Conservation (phyloP, 2,888 invertebrate genomes). For the Netelia inedita region DNA sequence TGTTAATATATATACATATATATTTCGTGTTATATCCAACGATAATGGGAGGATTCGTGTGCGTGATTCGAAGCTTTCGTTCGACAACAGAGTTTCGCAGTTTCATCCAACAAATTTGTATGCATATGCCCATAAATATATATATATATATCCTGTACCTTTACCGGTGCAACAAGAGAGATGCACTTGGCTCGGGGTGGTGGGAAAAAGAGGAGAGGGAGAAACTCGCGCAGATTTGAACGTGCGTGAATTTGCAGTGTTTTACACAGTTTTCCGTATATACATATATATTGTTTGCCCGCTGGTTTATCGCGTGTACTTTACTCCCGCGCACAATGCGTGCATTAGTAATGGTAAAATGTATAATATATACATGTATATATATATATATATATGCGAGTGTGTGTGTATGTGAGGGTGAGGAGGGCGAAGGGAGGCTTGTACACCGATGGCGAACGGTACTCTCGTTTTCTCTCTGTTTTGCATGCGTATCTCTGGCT, state of each 20-base stretch:
- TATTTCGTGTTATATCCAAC: slow-evolving; percentile 7
- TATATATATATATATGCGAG: slow-evolving; percentile 10
- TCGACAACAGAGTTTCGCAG: slow-evolving; percentile 21
- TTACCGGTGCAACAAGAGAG: slow-evolving; percentile 28
- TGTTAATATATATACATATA: neutral
- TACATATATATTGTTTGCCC: slow-evolving; percentile 16
- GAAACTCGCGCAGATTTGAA: slow-evolving; percentile 18
- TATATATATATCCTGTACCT: neutral
- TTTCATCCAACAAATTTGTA: slow-evolving; percentile 11
- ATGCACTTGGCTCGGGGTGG: slow-evolving; percentile 16
- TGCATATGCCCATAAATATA: neutral
- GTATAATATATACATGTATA: slow-evolving; percentile 14
- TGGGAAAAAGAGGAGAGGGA: neutral
- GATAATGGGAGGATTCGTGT: slow-evolving; percentile 43
- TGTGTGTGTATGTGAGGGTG: slow-evolving; percentile 23
- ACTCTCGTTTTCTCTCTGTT: slow-evolving; percentile 71
- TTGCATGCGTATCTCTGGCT: slow-evolving; percentile 81
- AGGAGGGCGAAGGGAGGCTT: neutral
- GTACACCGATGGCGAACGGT: slow-evolving; percentile 4
- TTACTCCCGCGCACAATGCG: slow-evolving; percentile 55
- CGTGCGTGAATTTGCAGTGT: slow-evolving; percentile 38
- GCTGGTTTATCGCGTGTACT: slow-evolving; percentile 62
- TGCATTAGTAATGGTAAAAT: slow-evolving; percentile 45
- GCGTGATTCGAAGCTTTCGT: slow-evolving; percentile 47
- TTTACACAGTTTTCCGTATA: slow-evolving; percentile 38